These are phyloP conservation scores for Alcis repandata DNA, from an alignment of 2,888 invertebrate genomes.

Conservation along the genomic window DNA sequence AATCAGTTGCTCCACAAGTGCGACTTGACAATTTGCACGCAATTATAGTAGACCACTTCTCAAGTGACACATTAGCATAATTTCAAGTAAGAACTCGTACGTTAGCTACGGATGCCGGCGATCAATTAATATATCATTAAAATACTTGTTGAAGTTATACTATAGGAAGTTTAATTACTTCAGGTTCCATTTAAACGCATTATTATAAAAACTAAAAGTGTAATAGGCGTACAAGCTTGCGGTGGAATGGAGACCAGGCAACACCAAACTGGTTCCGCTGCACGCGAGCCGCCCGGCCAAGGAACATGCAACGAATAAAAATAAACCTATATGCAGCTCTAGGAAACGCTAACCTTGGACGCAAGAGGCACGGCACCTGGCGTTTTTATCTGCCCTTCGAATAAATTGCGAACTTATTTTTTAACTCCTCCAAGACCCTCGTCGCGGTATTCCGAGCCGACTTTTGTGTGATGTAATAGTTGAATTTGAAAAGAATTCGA, in stretches of 20 bases:
- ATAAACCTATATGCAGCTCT: slow-evolving; percentile 85
- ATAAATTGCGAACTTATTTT: slow-evolving; percentile 80
- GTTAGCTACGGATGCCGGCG: slow-evolving; percentile 37
- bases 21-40: slow-evolving; percentile 2
- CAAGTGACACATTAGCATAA: slow-evolving; percentile 30
- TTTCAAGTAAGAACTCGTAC: slow-evolving; percentile 17
- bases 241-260: slow-evolving; percentile 74
- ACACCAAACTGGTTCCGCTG: slow-evolving; percentile 79
- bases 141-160: slow-evolving; percentile 53
- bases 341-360: slow-evolving; percentile 85
- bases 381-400: slow-evolving; percentile 83
- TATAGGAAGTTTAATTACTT: slow-evolving; percentile 55
- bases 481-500: slow-evolving; percentile 53
- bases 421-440: slow-evolving; percentile 66
- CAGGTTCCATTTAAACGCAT: slow-evolving; percentile 60
- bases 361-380: slow-evolving; percentile 83
- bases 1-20: neutral
- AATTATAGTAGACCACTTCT: slow-evolving; percentile 23
- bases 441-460: slow-evolving; percentile 37
- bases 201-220: slow-evolving; percentile 69
- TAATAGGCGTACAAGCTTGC: slow-evolving; percentile 75
- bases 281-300: slow-evolving; percentile 80
- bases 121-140: slow-evolving; percentile 51
- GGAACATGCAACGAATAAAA: slow-evolving; percentile 85
- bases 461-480: slow-evolving; percentile 64